Conservation (phyloP, 2,113 vertebrate species). For the Elanus axillaris region DNA sequence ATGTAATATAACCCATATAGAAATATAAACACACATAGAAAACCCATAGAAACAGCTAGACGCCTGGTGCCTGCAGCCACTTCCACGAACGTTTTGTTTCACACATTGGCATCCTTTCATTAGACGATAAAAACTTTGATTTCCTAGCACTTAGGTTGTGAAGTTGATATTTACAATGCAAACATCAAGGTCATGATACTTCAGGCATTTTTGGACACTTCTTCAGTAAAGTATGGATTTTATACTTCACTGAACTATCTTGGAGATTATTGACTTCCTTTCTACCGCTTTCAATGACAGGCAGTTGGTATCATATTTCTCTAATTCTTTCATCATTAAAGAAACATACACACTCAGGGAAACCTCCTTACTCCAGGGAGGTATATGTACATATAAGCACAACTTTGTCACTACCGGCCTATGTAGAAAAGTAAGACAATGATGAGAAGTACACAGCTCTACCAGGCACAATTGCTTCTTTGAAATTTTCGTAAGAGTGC, state of each 20-base stretch:
- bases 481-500: background rate
- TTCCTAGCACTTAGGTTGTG: background rate
- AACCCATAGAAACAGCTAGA: background rate
- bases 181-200: background rate
- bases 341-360: background rate
- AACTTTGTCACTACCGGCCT: background rate
- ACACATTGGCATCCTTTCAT: background rate
- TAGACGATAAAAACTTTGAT: background rate
- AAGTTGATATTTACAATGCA: background rate
- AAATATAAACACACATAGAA: background rate
- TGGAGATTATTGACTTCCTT: constrained; percentile 13
- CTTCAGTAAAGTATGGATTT: constrained; percentile 10
- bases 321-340: background rate
- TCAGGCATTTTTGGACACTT: background rate
- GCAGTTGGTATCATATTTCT: background rate
- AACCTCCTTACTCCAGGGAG: background rate
- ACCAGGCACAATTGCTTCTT: background rate
- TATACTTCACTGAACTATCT: background rate
- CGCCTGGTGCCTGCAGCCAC: background rate
- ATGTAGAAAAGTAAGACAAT: background rate
- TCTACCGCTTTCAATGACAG: background rate
- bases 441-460: background rate
- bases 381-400: background rate
- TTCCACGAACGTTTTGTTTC: background rate
- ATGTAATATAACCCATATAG: background rate